phyloP scores from a whole-genome alignment of 2,888 invertebrate species.

The Amphimallon solstitiale region DNA sequence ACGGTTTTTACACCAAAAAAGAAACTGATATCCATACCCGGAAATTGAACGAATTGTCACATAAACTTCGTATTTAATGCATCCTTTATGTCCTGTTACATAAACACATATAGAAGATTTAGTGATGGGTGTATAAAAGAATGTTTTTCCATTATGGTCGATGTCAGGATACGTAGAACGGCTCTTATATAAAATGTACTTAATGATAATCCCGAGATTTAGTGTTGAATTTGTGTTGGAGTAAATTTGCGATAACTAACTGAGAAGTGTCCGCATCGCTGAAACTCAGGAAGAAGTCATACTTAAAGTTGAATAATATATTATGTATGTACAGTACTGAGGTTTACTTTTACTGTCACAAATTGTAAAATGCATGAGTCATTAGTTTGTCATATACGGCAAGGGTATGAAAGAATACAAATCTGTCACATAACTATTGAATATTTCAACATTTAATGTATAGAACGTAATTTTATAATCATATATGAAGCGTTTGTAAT shows the following conservation, averaged over 20 bases:
- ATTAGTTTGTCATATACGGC: no score
- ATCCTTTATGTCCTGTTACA: slow-evolving; percentile 22
- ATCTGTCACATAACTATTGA: no score
- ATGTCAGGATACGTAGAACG: background rate
- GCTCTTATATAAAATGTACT: slow-evolving; percentile 19
- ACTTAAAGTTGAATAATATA: no score
- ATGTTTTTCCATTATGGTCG: slow-evolving; percentile 5
- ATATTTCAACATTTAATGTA: no score
- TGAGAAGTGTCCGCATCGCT: background rate
- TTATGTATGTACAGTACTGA: no score
- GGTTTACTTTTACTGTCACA: no score
- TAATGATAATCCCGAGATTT: slow-evolving; percentile 29
- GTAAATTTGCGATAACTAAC: slow-evolving; percentile 18
- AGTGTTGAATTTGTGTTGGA: slow-evolving; percentile 17
- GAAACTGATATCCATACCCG: slow-evolving; percentile 15
- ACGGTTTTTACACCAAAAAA: background rate
- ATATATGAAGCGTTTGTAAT: no score
- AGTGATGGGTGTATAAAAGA: slow-evolving; percentile 7
- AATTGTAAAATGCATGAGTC: no score
- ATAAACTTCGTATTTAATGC: slow-evolving; percentile 21
- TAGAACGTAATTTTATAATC: no score
- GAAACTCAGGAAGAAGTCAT: no score
- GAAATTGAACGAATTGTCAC: background rate
- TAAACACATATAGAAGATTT: slow-evolving; percentile 15
- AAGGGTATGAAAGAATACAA: no score